phyloP scores from a whole-genome alignment of 2,113 vertebrate genomes.

The Lamprologus sp. region DNA sequence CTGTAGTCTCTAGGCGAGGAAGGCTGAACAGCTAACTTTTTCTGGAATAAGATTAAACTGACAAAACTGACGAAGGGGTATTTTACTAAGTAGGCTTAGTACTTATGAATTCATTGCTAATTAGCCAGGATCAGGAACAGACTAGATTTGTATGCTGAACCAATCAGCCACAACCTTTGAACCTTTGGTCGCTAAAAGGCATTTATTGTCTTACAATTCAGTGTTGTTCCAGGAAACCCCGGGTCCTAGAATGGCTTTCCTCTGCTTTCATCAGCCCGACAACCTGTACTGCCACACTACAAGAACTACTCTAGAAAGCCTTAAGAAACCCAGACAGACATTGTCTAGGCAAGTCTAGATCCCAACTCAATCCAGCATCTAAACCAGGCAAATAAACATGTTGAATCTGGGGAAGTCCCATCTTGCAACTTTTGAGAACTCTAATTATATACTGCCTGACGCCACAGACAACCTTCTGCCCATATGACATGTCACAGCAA shows the following conservation, averaged over 20 bases:
- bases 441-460: neutral
- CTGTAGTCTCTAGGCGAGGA: neutral
- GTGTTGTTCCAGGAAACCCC: neutral
- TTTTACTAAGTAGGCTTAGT: neutral
- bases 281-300: neutral
- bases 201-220: neutral
- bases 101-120: neutral
- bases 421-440: neutral
- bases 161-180: neutral
- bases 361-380: neutral
- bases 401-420: neutral
- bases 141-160: neutral
- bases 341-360: neutral
- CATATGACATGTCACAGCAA: neutral
- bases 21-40: neutral
- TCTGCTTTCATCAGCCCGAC: rapidly evolving
- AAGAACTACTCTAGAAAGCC: neutral
- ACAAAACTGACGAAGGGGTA: neutral
- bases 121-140: neutral
- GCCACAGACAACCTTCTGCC: neutral
- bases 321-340: neutral
- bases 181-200: neutral
- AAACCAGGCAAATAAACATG: neutral
- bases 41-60: neutral
- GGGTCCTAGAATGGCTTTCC: neutral